Conservation (phyloP, 2,888 invertebrate genomes). For the Polylopha cassiicola region DNA sequence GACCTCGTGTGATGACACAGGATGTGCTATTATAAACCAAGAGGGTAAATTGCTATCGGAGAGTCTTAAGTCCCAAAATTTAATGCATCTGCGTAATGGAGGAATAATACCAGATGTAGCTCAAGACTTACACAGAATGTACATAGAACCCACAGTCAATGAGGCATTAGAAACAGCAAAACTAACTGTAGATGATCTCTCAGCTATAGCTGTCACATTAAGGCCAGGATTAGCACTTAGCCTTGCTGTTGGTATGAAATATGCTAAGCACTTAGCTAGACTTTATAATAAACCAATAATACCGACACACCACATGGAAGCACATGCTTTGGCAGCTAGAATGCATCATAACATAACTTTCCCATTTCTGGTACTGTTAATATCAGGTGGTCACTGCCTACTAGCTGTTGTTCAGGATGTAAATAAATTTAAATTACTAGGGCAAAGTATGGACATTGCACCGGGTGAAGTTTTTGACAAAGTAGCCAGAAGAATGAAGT, state of each 20-base stretch:
- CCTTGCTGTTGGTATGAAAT: constrained; percentile 86
- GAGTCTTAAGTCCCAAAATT: constrained; percentile 87
- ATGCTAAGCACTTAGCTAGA: constrained; percentile 87
- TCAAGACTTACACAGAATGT: constrained; percentile 85
- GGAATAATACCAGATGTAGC: constrained; percentile 96
- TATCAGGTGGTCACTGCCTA: constrained; percentile 96
- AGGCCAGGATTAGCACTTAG: constrained; percentile 90
- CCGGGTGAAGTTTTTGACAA: constrained; percentile 98
- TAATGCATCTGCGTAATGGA: constrained; percentile 84
- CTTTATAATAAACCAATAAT: constrained; percentile 88
- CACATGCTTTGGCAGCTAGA: constrained; percentile 94
- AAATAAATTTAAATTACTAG: constrained; percentile 87
- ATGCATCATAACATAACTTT: constrained; percentile 84
- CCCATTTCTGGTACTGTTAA: constrained; percentile 92
- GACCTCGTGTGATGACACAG: constrained; percentile 98
- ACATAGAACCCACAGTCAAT: constrained; percentile 85
- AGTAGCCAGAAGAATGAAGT: constrained; percentile 89
- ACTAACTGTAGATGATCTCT: constrained; percentile 80
- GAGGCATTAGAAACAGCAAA: constrained; percentile 81
- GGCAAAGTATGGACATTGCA: constrained; percentile 88
- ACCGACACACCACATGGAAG: constrained; percentile 99
- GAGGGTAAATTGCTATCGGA: constrained; percentile 88
- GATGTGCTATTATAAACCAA: constrained; percentile 90
- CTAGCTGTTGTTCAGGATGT: constrained; percentile 86
- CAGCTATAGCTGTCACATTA: constrained; percentile 93